phyloP scores from a whole-genome alignment of 2,888 invertebrate species.

The Calliopum simillimum region DNA sequence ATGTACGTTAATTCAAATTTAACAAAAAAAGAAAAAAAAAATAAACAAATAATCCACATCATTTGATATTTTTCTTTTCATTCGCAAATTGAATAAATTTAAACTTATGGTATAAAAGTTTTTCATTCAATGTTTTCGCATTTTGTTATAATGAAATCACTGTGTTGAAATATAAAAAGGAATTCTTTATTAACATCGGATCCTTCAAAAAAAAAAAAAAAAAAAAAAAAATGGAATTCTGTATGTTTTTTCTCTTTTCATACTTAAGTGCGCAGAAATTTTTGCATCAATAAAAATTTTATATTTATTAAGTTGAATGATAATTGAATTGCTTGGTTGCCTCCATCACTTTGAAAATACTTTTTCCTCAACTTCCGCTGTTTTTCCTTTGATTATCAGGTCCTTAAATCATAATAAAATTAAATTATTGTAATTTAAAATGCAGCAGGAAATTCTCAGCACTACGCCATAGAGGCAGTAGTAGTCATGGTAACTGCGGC shows the following conservation, averaged over 20 bases:
- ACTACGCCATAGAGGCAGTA: neutral
- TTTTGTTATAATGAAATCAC: conserved; percentile 28
- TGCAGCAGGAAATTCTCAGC: neutral
- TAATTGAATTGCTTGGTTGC: conserved; percentile 42
- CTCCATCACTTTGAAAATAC: conserved; percentile 20
- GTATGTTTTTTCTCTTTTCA: neutral
- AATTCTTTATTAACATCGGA: too few species aligned
- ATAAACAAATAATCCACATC: neutral
- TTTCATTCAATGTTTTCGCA: conserved; percentile 8
- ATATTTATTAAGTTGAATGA: conserved; percentile 37
- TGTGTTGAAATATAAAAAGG: neutral
- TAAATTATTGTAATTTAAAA: conserved; percentile 13
- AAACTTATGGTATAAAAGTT: too few species aligned
- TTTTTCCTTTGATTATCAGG: conserved; percentile 2
- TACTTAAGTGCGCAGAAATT: too few species aligned
- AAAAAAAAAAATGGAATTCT: too few species aligned
- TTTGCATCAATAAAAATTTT: too few species aligned
- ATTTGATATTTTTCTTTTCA: neutral
- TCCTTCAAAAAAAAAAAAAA: too few species aligned
- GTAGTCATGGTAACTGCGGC: conserved; percentile 5
- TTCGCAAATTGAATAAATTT: too few species aligned
- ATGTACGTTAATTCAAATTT: neutral
- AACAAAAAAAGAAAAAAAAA: neutral
- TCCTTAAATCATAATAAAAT: conserved; percentile 16
- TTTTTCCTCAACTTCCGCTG: neutral